Conservation (phyloP, 1,140 invertebrate genomes). For the Ostrea edulis region DNA sequence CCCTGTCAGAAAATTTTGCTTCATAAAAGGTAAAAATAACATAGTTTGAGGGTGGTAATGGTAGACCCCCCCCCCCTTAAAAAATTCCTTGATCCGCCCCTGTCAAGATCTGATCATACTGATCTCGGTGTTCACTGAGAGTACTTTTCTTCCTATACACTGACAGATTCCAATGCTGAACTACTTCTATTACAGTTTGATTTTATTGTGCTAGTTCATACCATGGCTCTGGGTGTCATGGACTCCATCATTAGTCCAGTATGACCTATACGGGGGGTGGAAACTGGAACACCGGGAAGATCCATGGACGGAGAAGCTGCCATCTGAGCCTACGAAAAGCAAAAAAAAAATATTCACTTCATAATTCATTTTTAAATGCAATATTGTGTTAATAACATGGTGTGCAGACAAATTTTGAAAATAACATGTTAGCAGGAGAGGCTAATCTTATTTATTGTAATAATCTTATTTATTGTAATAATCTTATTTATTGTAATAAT, state of each 20-base stretch:
- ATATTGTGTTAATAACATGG: not conserved
- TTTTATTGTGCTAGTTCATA: too few relatives aligned
- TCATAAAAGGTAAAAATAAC: too few relatives aligned
- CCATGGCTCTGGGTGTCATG: slow-evolving; percentile 63
- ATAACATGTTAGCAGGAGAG: too few relatives aligned
- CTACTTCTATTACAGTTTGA: not conserved
- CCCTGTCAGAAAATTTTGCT: too few relatives aligned
- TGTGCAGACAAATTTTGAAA: too few relatives aligned
- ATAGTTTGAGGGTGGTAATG: too few relatives aligned
- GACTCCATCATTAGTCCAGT: slow-evolving; percentile 51
- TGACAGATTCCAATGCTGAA: not conserved
- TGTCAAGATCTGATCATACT: not conserved
- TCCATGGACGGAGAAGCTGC: slow-evolving; percentile 57
- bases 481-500: too few relatives aligned
- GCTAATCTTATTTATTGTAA: too few relatives aligned
- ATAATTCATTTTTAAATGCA: not conserved
- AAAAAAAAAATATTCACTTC: not conserved
- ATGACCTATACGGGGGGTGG: slow-evolving; percentile 46
- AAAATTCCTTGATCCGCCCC: too few relatives aligned
- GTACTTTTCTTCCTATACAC: not conserved
- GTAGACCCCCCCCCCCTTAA: too few relatives aligned
- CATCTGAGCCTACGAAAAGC: slow-evolving; percentile 60
- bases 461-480: too few relatives aligned
- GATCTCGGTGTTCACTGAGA: not conserved
- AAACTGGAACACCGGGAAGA: slow-evolving; percentile 57